phyloP scores from a whole-genome alignment of 2,113 vertebrate genomes.

The Otis tarda region DNA sequence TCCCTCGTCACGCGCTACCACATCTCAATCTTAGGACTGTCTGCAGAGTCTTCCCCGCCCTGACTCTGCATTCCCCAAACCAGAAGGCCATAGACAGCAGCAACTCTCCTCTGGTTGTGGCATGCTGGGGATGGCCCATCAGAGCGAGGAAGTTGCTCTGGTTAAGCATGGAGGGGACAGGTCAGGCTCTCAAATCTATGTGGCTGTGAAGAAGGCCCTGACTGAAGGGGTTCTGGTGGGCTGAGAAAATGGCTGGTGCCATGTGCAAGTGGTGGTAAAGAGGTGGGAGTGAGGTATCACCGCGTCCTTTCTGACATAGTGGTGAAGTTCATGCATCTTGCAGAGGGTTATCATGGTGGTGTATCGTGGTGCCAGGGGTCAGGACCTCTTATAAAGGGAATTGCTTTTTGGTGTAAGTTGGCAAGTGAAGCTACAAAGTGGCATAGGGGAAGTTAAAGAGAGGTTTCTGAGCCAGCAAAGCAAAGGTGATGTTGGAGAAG shows the following conservation, averaged over 20 bases:
- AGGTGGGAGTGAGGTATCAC: not conserved
- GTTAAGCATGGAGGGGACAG: not conserved
- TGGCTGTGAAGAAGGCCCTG: not conserved
- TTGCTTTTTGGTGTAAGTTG: not conserved
- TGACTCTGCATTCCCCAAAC: not conserved
- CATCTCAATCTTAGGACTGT: not conserved
- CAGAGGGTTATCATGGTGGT: not conserved
- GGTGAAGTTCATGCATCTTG: not conserved
- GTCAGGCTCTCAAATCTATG: not conserved
- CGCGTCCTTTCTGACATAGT: not conserved
- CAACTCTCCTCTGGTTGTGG: not conserved
- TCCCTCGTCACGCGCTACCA: not conserved
- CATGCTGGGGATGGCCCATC: not conserved
- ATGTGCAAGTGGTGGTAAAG: not conserved
- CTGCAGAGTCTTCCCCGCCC: not conserved
- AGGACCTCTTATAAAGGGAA: not conserved
- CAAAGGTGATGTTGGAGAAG: not conserved
- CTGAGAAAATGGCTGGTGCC: not conserved
- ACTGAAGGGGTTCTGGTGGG: not conserved
- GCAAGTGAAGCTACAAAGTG: not conserved
- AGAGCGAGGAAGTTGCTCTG: not conserved
- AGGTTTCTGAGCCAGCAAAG: not conserved
- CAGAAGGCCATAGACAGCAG: not conserved
- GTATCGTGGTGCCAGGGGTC: not conserved
- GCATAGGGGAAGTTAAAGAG: not conserved